Conservation (phyloP, 92 coral and sea anemone genomes). For the Umimayanthus chanpuru region DNA sequence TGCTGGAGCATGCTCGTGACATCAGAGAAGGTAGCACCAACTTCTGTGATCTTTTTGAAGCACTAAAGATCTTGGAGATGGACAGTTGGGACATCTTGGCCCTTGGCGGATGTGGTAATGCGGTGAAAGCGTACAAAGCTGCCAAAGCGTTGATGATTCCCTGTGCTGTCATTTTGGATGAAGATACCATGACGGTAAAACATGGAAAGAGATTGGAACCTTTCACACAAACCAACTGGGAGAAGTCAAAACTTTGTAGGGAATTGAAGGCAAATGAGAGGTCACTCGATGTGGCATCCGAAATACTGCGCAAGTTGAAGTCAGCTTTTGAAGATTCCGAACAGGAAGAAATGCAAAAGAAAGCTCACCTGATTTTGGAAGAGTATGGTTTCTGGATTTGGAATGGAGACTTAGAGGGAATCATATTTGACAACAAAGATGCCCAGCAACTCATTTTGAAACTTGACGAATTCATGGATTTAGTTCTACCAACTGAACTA, state of each 20-base stretch:
- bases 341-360: not conserved
- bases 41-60: not conserved
- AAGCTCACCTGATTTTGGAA: not conserved
- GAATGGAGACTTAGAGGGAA: conserved; percentile 24
- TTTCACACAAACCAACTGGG: conserved; percentile 29
- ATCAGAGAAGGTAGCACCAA: not conserved
- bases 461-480: not conserved
- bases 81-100: conserved; percentile 44
- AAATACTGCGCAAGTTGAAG: not conserved
- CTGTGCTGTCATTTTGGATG: conserved; percentile 34
- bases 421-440: conserved; percentile 16
- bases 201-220: conserved; percentile 15
- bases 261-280: not conserved
- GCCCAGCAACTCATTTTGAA: not conserved
- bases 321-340: not conserved
- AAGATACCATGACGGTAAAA: conserved; percentile 14
- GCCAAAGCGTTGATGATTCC: conserved; percentile 25
- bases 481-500: not conserved
- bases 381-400: conserved; percentile 36
- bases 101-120: conserved; percentile 30
- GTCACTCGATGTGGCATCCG: not conserved
- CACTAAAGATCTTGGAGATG: conserved; percentile 16
- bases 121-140: conserved; percentile 40
- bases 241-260: conserved; percentile 19
- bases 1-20: conserved; percentile 9